phyloP scores from a whole-genome alignment of 1,140 invertebrate genomes.

The Anthonomus grandis region DNA sequence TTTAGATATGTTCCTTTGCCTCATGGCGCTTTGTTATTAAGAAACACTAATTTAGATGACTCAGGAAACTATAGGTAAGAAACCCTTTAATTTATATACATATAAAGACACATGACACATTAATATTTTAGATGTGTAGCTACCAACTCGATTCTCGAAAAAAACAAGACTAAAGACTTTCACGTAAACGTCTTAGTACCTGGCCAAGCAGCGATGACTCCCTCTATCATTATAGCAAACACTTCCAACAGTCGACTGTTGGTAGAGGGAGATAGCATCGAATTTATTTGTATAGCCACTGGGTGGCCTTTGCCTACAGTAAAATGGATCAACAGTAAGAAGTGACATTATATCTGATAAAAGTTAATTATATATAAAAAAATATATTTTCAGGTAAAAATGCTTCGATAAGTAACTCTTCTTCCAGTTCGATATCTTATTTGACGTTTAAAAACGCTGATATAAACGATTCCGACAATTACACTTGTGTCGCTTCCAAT shows the following conservation, averaged over 20 bases:
- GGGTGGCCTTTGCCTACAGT: conserved; percentile 43
- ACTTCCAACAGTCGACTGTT: conserved; percentile 30
- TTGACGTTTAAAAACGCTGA: conserved; percentile 33
- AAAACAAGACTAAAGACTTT: conserved; percentile 34
- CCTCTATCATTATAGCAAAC: conserved; percentile 36
- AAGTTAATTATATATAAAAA: not conserved
- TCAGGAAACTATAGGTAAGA: conserved; percentile 42
- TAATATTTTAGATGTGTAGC: conserved; percentile 40
- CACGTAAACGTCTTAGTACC: conserved; percentile 26
- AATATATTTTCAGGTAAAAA: conserved; percentile 31
- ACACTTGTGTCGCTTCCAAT: conserved; percentile 78
- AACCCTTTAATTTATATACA: not conserved
- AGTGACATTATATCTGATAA: not conserved
- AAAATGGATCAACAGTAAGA: conserved; percentile 42
- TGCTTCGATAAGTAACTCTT: conserved; percentile 34
- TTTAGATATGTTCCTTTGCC: conserved; percentile 48
- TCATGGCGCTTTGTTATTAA: conserved; percentile 43
- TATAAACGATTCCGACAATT: conserved; percentile 58
- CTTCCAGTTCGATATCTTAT: too few species aligned
- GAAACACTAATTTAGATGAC: conserved; percentile 38
- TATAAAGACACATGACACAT: not conserved
- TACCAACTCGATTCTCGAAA: conserved; percentile 40
- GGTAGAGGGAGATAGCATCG: conserved; percentile 33
- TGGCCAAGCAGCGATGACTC: conserved; percentile 17
- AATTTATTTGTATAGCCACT: conserved; percentile 35